Conservation (phyloP, 2,797 vertebrate genomes). For the Sternarchorhynchus goeldii region DNA sequence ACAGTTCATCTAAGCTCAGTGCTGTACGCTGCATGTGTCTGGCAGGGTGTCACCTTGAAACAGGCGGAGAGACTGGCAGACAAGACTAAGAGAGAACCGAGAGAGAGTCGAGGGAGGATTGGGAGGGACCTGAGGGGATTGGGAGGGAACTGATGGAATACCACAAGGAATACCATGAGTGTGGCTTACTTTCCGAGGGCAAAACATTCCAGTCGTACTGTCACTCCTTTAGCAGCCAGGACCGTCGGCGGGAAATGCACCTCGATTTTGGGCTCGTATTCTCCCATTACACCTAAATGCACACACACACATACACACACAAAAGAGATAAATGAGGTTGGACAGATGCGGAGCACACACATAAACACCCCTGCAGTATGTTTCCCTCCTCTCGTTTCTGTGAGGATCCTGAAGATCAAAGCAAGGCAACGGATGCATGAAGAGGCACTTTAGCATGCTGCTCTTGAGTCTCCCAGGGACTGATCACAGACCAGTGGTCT, state of each 20-base stretch:
- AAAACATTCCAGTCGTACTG: conserved; percentile 94
- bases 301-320: conserved; percentile 16
- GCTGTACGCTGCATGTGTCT: background rate
- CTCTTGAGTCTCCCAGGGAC: no score
- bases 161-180: conserved; percentile 43
- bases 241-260: conserved; percentile 91
- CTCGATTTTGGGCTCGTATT: conserved; percentile 99
- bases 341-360: background rate
- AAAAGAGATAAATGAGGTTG: background rate
- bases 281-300: conserved; percentile 92
- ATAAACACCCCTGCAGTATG: background rate
- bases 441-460: background rate
- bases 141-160: background rate
- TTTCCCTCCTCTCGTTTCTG: background rate
- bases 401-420: background rate
- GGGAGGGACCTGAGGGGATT: background rate
- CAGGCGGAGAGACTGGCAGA: background rate
- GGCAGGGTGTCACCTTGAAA: conserved; percentile 34
- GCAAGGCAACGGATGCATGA: background rate
- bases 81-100: background rate
- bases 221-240: conserved; percentile 88
- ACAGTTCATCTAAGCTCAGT: background rate
- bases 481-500: no score
- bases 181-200: conserved; percentile 97
- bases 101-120: background rate